Evolutionary conservation across 2,113 vertebrate genomes (phyloP).

Genomic region (Seriola dumerili): DNA sequence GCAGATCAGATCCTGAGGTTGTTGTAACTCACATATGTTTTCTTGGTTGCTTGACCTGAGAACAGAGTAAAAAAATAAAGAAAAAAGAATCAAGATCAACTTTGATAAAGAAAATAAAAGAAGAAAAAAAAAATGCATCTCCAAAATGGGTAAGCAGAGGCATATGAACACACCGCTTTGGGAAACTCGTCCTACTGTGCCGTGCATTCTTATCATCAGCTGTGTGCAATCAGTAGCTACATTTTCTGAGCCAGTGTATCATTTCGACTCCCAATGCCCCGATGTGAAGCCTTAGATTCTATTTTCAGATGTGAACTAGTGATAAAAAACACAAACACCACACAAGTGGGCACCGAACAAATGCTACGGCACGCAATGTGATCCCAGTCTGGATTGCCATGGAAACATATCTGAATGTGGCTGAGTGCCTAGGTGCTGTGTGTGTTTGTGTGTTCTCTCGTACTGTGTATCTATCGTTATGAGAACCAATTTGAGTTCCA

Average conservation of each 20-base stretch:
- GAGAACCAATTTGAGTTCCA: conserved; percentile 48
- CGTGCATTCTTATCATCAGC: conserved; percentile 62
- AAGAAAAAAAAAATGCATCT: conserved; percentile 18
- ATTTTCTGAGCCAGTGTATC: conserved; percentile 54
- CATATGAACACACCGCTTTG: conserved; percentile 34
- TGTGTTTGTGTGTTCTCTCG: conserved; percentile 51
- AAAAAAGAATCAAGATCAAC: conserved; percentile 34
- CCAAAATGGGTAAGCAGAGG: conserved; percentile 7
- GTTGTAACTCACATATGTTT: conserved; percentile 85
- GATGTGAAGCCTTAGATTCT: conserved; percentile 69
- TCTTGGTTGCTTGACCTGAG: conserved; percentile 83
- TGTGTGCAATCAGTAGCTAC: conserved; percentile 71
- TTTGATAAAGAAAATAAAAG: conserved; percentile 10
- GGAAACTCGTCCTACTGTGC: conserved; percentile 30
- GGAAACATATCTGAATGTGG: conserved; percentile 79
- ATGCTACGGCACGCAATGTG: conserved; percentile 75
- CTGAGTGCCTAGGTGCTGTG: conserved; percentile 67
- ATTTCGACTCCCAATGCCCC: conserved; percentile 56
- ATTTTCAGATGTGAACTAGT: conserved; percentile 81
- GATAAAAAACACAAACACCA: conserved; percentile 76
- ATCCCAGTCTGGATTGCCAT: conserved; percentile 81
- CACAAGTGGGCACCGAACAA: conserved; percentile 79
- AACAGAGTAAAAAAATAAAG: conserved; percentile 16
- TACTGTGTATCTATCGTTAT: conserved; percentile 19
- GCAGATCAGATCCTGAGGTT: conserved; percentile 84